These are phyloP conservation scores for Clarias batrachus DNA, from an alignment of 2,113 vertebrate genomes.

Conservation along the genomic window DNA sequence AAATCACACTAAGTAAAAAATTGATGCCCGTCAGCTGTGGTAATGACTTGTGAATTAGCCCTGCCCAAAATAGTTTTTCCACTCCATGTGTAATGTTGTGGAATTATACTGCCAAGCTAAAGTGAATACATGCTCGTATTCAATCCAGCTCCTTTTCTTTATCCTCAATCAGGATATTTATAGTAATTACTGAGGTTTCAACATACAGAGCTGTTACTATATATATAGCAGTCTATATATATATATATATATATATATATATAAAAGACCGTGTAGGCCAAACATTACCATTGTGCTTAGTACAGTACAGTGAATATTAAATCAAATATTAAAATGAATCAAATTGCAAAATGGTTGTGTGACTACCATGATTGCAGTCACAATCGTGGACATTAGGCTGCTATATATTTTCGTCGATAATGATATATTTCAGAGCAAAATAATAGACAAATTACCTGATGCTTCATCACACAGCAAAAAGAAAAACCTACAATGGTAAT, in stretches of 20 bases:
- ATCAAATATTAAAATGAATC: no score
- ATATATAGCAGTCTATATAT: no score
- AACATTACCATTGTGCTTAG: no score
- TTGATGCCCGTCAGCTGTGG: conserved; percentile 41
- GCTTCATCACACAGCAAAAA: no score
- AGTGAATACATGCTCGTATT: neutral
- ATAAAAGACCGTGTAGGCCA: neutral
- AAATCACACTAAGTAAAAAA: conserved; percentile 47
- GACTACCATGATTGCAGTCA: no score
- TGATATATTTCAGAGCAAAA: no score
- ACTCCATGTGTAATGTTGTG: neutral
- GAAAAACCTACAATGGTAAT: no score
- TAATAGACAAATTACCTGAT: no score
- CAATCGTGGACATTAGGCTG: no score
- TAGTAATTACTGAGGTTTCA: neutral
- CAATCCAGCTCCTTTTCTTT: neutral
- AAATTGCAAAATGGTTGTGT: no score
- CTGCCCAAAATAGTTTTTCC: neutral
- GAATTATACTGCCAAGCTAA: neutral
- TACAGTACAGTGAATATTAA: no score
- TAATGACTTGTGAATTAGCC: conserved; percentile 19
- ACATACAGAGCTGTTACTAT: neutral
- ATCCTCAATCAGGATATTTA: neutral
- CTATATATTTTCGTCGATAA: no score
- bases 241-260: neutral